A percentile compares a stretch with the other conserved stretches of the same genome.
Conservation (phyloP, 1,140 invertebrate species). For the Phenacoccus solenopsis region DNA sequence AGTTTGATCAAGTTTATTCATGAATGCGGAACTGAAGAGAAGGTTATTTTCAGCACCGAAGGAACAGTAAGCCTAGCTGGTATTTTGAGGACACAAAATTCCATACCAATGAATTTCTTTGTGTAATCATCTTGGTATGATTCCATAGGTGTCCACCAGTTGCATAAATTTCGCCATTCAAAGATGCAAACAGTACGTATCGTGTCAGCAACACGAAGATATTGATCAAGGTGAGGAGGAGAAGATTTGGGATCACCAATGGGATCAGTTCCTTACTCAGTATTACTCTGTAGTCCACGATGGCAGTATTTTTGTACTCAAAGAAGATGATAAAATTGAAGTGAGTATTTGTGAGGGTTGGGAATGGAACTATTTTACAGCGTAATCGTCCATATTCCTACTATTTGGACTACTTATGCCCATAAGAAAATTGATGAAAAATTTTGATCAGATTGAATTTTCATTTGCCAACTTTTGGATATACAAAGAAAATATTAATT, state of each 20-base stretch:
- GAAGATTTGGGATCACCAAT: conserved; percentile 64
- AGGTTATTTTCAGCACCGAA: neutral
- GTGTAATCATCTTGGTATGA: neutral
- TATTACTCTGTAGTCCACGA: conserved; percentile 58
- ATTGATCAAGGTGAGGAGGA: conserved; percentile 59
- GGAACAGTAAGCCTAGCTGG: neutral
- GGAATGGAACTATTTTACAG: no score
- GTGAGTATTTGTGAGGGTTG: no score
- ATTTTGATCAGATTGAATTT: no score
- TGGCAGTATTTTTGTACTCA: conserved; percentile 40
- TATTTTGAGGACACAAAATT: neutral
- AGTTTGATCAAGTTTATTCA: conserved; percentile 64
- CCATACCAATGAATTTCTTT: no score
- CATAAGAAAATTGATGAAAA: no score
- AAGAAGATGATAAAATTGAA: conserved; percentile 31
- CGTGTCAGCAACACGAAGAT: conserved; percentile 64
- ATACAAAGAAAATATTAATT: no score
- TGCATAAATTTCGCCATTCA: conserved; percentile 66
- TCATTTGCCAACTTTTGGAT: no score
- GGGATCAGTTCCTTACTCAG: conserved; percentile 70
- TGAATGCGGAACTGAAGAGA: conserved; percentile 28
- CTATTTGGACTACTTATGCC: no score
- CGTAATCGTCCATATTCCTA: no score
- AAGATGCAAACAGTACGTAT: conserved; percentile 60
- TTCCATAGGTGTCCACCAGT: conserved; percentile 41